phyloP scores from a whole-genome alignment of 2,797 vertebrate genomes.

The Ptychadena robeensis region DNA sequence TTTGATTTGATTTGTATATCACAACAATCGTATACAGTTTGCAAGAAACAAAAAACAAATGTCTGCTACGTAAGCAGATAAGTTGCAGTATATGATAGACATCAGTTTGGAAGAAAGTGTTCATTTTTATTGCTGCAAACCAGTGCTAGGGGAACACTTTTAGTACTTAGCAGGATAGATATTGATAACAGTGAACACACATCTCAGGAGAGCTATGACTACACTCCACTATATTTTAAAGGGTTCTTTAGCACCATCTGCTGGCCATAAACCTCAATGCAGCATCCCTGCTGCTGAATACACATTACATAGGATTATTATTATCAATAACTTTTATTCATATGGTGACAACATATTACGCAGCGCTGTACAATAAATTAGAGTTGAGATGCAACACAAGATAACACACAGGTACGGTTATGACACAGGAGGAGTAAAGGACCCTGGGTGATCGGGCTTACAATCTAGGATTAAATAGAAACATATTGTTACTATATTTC shows the following conservation, averaged over 20 bases:
- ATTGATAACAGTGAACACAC: conserved; percentile 44
- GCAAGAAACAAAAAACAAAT: neutral
- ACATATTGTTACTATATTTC: too few species aligned
- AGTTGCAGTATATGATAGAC: neutral
- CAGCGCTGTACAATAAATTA: too few species aligned
- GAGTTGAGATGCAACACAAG: too few species aligned
- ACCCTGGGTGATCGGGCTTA: too few species aligned
- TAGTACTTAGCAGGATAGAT: conserved; percentile 39
- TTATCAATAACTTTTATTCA: too few species aligned
- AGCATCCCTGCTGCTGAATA: neutral
- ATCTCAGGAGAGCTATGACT: conserved; percentile 30
- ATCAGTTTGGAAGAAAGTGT: neutral
- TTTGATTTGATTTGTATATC: neutral
- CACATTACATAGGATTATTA: too few species aligned
- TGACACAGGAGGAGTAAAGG: too few species aligned
- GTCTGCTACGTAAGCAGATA: neutral
- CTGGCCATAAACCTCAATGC: conserved; percentile 5
- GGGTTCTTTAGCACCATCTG: conserved; percentile 54
- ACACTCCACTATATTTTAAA: neutral
- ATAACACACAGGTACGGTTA: too few species aligned
- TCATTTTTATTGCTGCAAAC: conserved; percentile 27
- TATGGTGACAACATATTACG: too few species aligned
- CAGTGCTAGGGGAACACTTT: conserved; percentile 36
- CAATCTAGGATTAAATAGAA: too few species aligned
- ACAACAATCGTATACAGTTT: neutral